Evolutionary conservation across 2,113 vertebrate genomes (phyloP).

Genomic region (Paradisaea rubra): DNA sequence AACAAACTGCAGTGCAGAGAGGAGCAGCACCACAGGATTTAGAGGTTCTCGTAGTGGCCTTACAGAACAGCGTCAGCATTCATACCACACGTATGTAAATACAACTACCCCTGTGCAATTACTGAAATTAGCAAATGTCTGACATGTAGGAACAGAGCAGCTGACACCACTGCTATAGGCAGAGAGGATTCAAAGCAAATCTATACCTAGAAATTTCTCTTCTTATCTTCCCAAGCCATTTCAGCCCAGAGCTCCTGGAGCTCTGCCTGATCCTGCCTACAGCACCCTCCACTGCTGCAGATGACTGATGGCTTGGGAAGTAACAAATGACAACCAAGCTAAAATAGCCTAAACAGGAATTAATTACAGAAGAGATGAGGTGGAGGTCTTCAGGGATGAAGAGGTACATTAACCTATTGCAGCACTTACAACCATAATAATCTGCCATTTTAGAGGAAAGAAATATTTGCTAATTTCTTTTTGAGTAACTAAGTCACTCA

Average conservation of each 20-base stretch:
- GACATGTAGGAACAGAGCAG: background rate
- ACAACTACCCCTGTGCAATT: background rate
- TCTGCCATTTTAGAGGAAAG: background rate
- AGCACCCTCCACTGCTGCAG: background rate
- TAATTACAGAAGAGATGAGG: background rate
- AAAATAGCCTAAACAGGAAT: conserved; percentile 6
- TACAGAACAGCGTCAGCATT: background rate
- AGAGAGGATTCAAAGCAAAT: background rate
- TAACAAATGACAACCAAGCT: background rate
- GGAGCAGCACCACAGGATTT: background rate
- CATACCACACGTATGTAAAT: background rate
- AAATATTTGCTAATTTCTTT: conserved; percentile 32
- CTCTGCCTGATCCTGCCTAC: background rate
- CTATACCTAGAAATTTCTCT: background rate
- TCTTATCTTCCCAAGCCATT: background rate
- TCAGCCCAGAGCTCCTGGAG: background rate
- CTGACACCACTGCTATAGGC: background rate
- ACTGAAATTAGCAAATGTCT: background rate
- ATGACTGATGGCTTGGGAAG: background rate
- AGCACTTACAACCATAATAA: background rate
- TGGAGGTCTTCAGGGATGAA: background rate
- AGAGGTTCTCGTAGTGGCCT: background rate
- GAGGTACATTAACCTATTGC: background rate
- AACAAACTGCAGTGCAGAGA: conserved; percentile 19
- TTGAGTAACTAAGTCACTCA: background rate